phyloP scores from a whole-genome alignment of 2,797 vertebrate species.

The Notolabrus celidotus region DNA sequence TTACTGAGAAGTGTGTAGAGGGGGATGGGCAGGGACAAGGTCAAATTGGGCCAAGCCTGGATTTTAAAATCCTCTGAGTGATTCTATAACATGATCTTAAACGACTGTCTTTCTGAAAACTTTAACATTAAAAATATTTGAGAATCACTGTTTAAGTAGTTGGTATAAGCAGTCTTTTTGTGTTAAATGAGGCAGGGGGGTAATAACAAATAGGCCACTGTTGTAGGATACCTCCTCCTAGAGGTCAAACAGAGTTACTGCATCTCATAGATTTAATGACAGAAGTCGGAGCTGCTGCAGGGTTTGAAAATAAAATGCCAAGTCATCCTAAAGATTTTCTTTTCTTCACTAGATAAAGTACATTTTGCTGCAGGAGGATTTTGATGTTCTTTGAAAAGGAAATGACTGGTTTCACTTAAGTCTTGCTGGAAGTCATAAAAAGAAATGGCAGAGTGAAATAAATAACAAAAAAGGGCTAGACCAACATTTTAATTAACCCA shows the following conservation, averaged over 20 bases:
- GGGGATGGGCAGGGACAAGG: not conserved
- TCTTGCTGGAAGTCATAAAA: no score
- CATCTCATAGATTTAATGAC: not conserved
- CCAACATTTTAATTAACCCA: no score
- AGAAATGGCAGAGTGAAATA: no score
- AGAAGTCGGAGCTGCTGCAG: not conserved
- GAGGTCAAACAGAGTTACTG: constrained; percentile 53
- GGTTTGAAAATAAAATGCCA: not conserved
- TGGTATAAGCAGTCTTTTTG: not conserved
- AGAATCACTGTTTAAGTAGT: not conserved
- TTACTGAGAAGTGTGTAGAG: constrained; percentile 1
- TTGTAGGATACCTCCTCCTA: constrained; percentile 49
- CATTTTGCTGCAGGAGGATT: no score
- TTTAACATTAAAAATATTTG: not conserved
- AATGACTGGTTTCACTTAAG: no score
- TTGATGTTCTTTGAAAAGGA: no score
- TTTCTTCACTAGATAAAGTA: not conserved
- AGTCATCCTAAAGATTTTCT: not conserved
- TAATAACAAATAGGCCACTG: not conserved
- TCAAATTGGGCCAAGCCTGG: not conserved
- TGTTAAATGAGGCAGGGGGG: not conserved
- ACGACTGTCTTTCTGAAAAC: not conserved
- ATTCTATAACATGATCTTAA: not conserved
- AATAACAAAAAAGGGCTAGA: not conserved
- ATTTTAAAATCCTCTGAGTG: not conserved